Evolutionary conservation across 2,113 vertebrate species (phyloP), one percentile per base, ranked within the genome.

Genomic region (Oenanthe melanoleuca): DNA sequence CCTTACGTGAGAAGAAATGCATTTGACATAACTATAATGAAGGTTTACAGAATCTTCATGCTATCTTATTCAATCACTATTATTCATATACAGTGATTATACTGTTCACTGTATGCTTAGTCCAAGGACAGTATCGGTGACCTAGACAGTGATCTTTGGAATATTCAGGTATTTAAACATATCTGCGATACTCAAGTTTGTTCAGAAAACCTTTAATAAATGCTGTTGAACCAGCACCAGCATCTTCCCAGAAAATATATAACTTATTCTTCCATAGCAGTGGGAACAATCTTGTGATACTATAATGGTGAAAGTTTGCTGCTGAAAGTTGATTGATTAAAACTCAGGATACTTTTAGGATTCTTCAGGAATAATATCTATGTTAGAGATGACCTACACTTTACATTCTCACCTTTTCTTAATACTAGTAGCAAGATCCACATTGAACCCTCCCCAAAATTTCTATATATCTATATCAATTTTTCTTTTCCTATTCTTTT

Each of bases 401-500:
- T 80, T 29, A 26, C 26, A 3, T 65, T 79, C 38, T 26, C 9
- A 3, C 4, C 52, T 89, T 70, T 11, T 73, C 14, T 33, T 80
- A 61, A 29, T 24, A 9, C 2, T 38, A 40, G 23, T 26, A 53
- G 16, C 29, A 61, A 74, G 14, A 83, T 10, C 3, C 21, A 49
- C 1, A 11, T 65, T 65, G 18, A 82, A 25, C 4, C 13, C 13
- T 71, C 0, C 2, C 3, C n/a, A 42, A 87, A 50, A 3, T 24
- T n/a, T 70, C 22, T 66, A 8, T 3, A 1, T 65, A 64, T 79
- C 59, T 61, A 12, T 21, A 60, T 65, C 8, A 66, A 15, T 59
- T 92, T 73, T 89, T 70, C 8, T n/a, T 67, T 89, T 93, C 14
- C 26, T 69, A 12, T 47, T 60, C 37, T 80, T 67, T 81, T 71